Percentiles rank a stretch among this genome's conserved stretches.
Conservation (phyloP, 2,797 vertebrate species). For the Manis javanica region DNA sequence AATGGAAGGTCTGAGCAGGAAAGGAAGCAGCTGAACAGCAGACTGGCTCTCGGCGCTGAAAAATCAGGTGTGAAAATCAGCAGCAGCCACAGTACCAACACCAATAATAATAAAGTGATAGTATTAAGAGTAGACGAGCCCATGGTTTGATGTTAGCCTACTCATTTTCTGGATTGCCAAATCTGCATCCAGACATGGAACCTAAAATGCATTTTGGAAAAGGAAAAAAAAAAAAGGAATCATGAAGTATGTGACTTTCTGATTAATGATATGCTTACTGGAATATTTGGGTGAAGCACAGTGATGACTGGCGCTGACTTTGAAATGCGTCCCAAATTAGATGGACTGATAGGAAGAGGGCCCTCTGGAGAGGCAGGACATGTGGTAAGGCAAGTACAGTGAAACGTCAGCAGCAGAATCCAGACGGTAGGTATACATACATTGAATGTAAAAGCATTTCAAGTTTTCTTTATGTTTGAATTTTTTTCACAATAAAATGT, state of each 20-base stretch:
- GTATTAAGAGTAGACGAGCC: not conserved
- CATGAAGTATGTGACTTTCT: not conserved
- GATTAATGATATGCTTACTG: not conserved
- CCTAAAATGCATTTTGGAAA: not conserved
- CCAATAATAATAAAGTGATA: not conserved
- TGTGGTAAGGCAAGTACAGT: not conserved
- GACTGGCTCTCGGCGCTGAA: not conserved
- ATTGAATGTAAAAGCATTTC: not conserved
- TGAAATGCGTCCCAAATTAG: not conserved
- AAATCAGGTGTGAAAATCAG: slow-evolving; percentile 51
- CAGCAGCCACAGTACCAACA: not conserved
- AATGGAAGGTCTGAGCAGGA: slow-evolving; percentile 63
- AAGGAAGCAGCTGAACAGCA: slow-evolving; percentile 10
- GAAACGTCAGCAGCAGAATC: not conserved
- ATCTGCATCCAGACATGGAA: not conserved
- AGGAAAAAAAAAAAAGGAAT: not conserved
- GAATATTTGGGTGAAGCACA: not conserved
- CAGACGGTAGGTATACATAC: not conserved
- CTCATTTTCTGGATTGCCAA: not conserved
- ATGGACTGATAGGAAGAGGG: not conserved
- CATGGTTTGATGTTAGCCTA: not conserved
- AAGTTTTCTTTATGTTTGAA: not conserved
- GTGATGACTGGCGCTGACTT: not conserved
- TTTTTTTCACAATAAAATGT: not conserved
- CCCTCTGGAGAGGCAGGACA: not conserved